These are phyloP conservation scores for Bombus impatiens DNA, from an alignment of 1,140 invertebrate species.

Conservation along the genomic window DNA sequence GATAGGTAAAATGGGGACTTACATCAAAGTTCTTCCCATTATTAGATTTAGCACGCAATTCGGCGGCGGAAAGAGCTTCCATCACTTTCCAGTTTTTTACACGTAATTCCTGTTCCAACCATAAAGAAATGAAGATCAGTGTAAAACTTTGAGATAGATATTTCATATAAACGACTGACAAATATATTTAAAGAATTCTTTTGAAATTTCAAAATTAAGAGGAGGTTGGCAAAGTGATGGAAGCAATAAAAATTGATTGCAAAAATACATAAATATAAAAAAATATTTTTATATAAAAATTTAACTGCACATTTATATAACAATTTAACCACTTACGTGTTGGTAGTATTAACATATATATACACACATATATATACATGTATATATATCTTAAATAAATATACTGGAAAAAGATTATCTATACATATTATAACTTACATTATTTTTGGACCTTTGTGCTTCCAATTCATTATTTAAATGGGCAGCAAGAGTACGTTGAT, in stretches of 20 bases:
- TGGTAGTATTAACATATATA: background rate
- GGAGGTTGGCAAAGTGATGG: conserved; percentile 73
- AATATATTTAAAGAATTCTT: conserved; percentile 7
- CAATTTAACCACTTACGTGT: conserved; percentile 8
- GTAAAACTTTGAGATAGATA: background rate
- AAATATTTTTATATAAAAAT: conserved; percentile 11
- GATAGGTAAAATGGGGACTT: conserved; percentile 75
- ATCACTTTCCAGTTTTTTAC: conserved; percentile 94
- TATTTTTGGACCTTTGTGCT: conserved; percentile 88
- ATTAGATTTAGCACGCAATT: conserved; percentile 79
- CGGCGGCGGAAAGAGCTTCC: conserved; percentile 90
- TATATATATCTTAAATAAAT: conserved; percentile 23
- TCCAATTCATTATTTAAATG: conserved; percentile 84
- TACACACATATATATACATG: background rate
- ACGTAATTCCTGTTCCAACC: conserved; percentile 86
- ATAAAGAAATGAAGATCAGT: conserved; percentile 24
- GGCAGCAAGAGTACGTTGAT: conserved; percentile 67
- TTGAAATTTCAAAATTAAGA: conserved; percentile 28
- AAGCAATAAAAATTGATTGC: conserved; percentile 55
- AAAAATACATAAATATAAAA: conserved; percentile 8
- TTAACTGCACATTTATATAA: background rate
- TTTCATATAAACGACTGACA: conserved; percentile 27
- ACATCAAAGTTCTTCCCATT: conserved; percentile 81
- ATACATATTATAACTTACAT: conserved; percentile 84
- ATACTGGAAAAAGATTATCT: conserved; percentile 7